Evolutionary conservation across 2,797 vertebrate species (phyloP).

Genomic region (Dallia pectoralis): DNA sequence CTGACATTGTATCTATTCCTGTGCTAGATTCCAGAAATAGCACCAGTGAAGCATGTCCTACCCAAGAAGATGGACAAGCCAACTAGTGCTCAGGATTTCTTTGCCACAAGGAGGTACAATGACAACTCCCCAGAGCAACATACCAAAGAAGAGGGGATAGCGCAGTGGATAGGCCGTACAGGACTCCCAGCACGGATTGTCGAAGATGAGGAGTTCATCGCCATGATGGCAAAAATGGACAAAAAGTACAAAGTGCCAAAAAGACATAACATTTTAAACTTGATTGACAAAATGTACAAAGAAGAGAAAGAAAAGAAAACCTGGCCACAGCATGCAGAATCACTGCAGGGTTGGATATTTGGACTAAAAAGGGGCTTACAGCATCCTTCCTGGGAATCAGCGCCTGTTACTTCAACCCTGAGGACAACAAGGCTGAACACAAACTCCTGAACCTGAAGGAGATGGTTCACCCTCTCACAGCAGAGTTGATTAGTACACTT

Average conservation of each 20-base stretch:
- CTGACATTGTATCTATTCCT: constrained; percentile 32
- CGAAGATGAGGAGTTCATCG: constrained; percentile 18
- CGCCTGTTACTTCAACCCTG: no score
- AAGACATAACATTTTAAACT: no score
- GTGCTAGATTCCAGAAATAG: constrained; percentile 23
- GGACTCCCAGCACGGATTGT: constrained; percentile 15
- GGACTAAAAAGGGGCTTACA: no score
- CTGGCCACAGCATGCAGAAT: no score
- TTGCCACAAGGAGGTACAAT: constrained; percentile 11
- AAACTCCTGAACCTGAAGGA: constrained; percentile 1
- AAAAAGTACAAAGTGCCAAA: no score
- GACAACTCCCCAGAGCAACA: background rate
- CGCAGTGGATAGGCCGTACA: constrained; percentile 11
- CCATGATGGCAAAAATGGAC: constrained; percentile 1
- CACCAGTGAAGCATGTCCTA: constrained; percentile 11
- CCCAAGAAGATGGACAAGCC: constrained; percentile 16
- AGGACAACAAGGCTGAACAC: no score
- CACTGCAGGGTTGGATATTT: no score
- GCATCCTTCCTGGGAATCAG: no score
- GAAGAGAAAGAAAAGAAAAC: no score
- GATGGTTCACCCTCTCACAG: background rate
- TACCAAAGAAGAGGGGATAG: constrained; percentile 7
- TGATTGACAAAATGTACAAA: no score
- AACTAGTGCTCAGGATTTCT: no score
- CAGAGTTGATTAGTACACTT: background rate